phyloP scores from a whole-genome alignment of 2,113 vertebrate species.

The Pipa parva region DNA sequence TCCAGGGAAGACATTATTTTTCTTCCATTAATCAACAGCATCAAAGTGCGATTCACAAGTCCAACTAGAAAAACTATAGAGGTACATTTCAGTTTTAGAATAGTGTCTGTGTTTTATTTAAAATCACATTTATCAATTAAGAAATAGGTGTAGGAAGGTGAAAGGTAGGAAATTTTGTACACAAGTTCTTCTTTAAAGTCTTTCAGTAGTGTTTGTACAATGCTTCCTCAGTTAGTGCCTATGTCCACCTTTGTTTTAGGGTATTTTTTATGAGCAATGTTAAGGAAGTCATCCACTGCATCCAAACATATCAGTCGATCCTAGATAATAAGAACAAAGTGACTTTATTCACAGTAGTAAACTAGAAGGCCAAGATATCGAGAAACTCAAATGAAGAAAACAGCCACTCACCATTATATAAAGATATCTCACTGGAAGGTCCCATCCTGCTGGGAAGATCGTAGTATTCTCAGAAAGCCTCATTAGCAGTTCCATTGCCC shows the following conservation, averaged over 20 bases:
- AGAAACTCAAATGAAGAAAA: not conserved
- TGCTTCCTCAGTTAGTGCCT: not conserved
- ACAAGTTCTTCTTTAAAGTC: not conserved
- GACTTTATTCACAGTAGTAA: not conserved
- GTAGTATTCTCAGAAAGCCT: conserved; percentile 76
- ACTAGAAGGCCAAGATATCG: not conserved
- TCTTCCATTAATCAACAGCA: too few relatives aligned
- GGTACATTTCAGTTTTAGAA: too few relatives aligned
- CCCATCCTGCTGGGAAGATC: conserved; percentile 73
- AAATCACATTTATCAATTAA: too few relatives aligned
- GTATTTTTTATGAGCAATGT: conserved; percentile 71
- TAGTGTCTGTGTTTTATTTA: too few relatives aligned
- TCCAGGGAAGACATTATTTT: too few relatives aligned
- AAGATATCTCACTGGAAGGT: conserved; percentile 75
- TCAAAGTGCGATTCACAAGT: too few relatives aligned
- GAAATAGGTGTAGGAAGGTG: too few relatives aligned
- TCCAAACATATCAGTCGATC: conserved; percentile 84
- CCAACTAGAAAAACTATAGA: too few relatives aligned
- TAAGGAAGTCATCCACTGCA: conserved; percentile 83
- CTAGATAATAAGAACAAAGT: conserved; percentile 50
- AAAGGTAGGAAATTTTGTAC: too few relatives aligned
- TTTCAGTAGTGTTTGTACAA: not conserved
- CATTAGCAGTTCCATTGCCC: conserved; percentile 68
- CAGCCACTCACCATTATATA: conserved; percentile 74
- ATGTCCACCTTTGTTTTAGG: conserved; percentile 53